Conservation (phyloP, 2,113 vertebrate species). For the Apteryx owenii region DNA sequence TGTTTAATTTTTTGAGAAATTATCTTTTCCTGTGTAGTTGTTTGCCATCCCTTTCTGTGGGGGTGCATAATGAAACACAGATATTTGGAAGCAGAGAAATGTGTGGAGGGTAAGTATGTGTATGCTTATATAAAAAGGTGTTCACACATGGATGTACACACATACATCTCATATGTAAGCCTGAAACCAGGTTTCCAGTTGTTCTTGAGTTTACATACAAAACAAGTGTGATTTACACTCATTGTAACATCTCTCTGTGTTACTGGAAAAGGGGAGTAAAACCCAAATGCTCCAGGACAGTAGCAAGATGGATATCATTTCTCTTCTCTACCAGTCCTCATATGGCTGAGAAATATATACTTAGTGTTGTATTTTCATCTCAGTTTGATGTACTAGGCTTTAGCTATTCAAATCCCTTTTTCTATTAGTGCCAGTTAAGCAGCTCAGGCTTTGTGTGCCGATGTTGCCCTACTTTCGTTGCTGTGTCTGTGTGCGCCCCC, state of each 20-base stretch:
- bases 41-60: neutral
- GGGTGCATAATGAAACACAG: neutral
- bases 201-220: neutral
- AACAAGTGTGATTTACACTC: neutral
- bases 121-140: neutral
- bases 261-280: neutral
- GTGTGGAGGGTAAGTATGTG: accelerated
- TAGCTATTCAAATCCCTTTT: conserved; percentile 14
- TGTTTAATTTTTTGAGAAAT: neutral
- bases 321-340: neutral
- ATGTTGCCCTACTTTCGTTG: neutral
- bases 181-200: neutral
- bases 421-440: neutral
- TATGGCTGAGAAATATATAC: neutral
- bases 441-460: neutral
- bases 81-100: neutral
- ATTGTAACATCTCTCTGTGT: neutral
- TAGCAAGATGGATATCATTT: neutral
- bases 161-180: neutral
- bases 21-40: neutral
- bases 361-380: neutral
- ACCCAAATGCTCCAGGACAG: neutral
- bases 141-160: neutral
- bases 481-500: neutral
- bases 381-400: neutral